phyloP scores from a whole-genome alignment of 2,113 vertebrate species.

The Panthera uncia region DNA sequence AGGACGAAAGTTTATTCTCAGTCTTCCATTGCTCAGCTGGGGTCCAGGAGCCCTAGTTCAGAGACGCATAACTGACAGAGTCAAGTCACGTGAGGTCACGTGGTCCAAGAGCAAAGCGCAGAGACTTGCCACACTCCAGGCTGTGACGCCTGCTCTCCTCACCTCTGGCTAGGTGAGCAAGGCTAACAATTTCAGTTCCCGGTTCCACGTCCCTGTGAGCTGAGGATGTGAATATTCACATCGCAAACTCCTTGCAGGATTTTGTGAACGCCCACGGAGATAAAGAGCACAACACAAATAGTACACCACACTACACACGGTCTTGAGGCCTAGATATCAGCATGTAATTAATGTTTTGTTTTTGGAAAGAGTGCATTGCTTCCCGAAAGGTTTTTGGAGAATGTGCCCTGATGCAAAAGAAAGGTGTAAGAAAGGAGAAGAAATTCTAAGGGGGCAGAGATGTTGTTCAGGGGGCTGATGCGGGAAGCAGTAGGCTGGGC shows the following conservation, averaged over 20 bases:
- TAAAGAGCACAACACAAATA: neutral
- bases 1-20: neutral
- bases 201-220: neutral
- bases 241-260: neutral
- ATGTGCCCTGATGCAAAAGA: neutral
- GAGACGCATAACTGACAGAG: neutral
- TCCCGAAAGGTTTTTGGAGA: neutral
- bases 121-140: neutral
- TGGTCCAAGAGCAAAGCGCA: neutral
- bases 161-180: neutral
- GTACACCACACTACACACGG: neutral
- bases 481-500: neutral
- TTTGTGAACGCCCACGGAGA: neutral
- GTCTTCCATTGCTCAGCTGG: neutral
- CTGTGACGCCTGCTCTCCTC: neutral
- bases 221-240: neutral
- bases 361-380: neutral
- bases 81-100: neutral
- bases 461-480: neutral
- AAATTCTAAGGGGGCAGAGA: neutral
- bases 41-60: no score
- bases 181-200: neutral
- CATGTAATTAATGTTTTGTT: neutral
- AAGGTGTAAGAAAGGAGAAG: neutral
- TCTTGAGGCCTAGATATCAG: neutral